Percentiles rank a stretch among this genome's conserved stretches.
These are phyloP conservation scores for Albula goreensis DNA, from an alignment of 2,113 vertebrate species.

Conservation along the genomic window DNA sequence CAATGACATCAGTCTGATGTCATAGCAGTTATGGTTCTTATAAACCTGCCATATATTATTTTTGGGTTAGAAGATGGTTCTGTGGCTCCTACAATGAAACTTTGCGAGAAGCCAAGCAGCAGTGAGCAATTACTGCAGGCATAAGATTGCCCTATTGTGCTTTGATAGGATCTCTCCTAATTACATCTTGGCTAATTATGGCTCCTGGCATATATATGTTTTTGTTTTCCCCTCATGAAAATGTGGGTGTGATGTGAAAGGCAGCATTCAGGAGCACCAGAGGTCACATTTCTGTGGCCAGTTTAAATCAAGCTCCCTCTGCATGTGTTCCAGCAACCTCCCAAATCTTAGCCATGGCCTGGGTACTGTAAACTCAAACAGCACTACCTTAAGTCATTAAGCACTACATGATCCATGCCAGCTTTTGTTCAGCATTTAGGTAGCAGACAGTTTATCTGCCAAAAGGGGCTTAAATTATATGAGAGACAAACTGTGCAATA, in stretches of 20 bases:
- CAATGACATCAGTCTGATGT: background rate
- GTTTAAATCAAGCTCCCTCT: slow-evolving; percentile 52
- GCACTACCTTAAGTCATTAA: slow-evolving; percentile 49
- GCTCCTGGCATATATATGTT: slow-evolving; percentile 51
- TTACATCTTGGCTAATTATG: slow-evolving; percentile 64
- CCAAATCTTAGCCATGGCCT: slow-evolving; percentile 55
- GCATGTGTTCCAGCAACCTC: slow-evolving; percentile 57
- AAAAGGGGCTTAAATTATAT: slow-evolving; percentile 44
- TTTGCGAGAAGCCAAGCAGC: slow-evolving; percentile 62
- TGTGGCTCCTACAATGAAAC: slow-evolving; percentile 36
- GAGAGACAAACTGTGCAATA: slow-evolving; percentile 36
- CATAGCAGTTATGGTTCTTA: slow-evolving; percentile 42
- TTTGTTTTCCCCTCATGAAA: slow-evolving; percentile 63
- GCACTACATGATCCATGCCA: background rate
- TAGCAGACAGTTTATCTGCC: slow-evolving; percentile 16
- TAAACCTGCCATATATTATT: slow-evolving; percentile 25
- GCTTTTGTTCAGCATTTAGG: background rate
- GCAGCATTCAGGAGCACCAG: slow-evolving; percentile 55
- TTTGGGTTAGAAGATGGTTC: slow-evolving; percentile 43
- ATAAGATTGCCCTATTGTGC: slow-evolving; percentile 43
- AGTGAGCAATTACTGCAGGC: slow-evolving; percentile 62
- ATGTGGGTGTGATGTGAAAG: slow-evolving; percentile 52
- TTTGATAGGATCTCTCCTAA: slow-evolving; percentile 67
- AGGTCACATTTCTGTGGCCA: slow-evolving; percentile 46
- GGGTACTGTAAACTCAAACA: slow-evolving; percentile 54